phyloP scores from a whole-genome alignment of 2,888 invertebrate species.

The Yponomeuta plumbellus region DNA sequence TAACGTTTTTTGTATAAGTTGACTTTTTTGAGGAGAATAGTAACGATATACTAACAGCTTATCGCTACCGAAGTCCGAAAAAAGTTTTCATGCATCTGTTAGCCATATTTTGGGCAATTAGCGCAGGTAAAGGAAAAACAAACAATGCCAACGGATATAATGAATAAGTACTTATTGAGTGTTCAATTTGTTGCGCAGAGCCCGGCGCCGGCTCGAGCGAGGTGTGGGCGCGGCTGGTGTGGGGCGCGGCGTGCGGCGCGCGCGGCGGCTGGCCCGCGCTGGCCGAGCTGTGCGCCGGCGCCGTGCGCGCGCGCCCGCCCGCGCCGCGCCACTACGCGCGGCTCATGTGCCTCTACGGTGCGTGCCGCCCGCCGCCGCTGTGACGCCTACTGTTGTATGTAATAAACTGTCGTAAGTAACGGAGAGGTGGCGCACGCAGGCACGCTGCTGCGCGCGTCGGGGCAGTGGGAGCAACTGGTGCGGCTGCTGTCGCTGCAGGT shows the following conservation, averaged over 20 bases:
- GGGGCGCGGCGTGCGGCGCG: not conserved
- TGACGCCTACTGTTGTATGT: too few relatives aligned
- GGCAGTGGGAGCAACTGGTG: conserved; percentile 85
- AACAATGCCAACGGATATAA: too few relatives aligned
- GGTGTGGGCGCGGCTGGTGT: not conserved
- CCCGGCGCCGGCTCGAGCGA: not conserved
- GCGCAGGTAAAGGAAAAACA: too few relatives aligned
- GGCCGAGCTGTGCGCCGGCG: conserved; percentile 22
- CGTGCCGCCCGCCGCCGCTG: not conserved
- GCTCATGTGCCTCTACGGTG: not conserved
- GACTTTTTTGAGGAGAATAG: too few relatives aligned
- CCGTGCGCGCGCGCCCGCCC: conserved; percentile 20
- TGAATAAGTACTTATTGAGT: too few relatives aligned
- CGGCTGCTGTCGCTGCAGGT: conserved; percentile 81
- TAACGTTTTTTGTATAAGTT: too few relatives aligned
- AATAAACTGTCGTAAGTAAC: not conserved
- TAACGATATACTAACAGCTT: too few relatives aligned
- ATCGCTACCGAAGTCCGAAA: too few relatives aligned
- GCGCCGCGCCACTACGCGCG: not conserved
- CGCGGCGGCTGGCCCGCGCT: conserved; percentile 23
- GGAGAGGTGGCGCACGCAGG: conserved; percentile 30
- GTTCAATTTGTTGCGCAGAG: too few relatives aligned
- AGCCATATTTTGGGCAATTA: too few relatives aligned
- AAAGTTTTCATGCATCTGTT: too few relatives aligned
- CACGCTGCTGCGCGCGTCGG: conserved; percentile 76